Percentiles rank a stretch among this genome's conserved stretches.
Evolutionary conservation across 2,113 vertebrate species (phyloP).

Genomic region (Damaliscus lunatus): DNA sequence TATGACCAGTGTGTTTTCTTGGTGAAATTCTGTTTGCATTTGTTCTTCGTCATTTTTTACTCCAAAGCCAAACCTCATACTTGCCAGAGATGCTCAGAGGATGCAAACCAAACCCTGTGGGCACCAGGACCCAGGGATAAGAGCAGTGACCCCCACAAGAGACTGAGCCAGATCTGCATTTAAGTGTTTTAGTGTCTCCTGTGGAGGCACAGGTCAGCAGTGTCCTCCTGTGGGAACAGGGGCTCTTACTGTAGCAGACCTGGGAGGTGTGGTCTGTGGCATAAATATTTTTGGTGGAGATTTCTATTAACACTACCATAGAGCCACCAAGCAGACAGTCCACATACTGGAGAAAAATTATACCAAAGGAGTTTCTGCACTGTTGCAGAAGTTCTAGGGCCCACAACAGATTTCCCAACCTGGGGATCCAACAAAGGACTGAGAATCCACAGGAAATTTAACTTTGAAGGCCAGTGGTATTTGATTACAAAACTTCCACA

Average conservation of each 20-base stretch:
- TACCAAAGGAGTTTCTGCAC: background rate
- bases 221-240: background rate
- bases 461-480: background rate
- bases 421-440: background rate
- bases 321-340: background rate
- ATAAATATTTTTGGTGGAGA: background rate
- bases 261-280: background rate
- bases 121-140: background rate
- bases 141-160: background rate
- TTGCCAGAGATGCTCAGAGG: background rate
- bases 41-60: rapidly evolving
- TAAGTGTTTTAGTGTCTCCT: background rate
- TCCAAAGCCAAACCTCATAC: background rate
- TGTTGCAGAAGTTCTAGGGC: background rate
- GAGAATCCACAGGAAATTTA: background rate
- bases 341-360: background rate
- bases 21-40: background rate
- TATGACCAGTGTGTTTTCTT: background rate
- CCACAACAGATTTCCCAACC: background rate
- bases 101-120: background rate
- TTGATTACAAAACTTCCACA: background rate
- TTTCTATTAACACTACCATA: background rate
- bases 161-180: background rate
- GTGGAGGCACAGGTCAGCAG: background rate
- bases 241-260: background rate